phyloP scores from a whole-genome alignment of 1,140 invertebrate genomes.

The Drosophila bocki region DNA sequence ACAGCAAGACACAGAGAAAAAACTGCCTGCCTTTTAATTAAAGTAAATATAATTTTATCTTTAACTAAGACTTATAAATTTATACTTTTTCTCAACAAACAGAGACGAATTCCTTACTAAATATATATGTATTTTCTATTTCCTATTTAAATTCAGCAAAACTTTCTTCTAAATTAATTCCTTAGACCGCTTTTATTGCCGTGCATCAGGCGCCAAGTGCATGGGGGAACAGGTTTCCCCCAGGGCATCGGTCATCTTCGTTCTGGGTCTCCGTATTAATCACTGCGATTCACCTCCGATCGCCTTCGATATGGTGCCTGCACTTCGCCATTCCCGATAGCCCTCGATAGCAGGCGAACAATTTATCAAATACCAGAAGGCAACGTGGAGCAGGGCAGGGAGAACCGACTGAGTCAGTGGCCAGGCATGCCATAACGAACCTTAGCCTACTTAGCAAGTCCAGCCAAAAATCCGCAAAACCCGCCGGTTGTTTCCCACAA shows the following conservation, averaged over 20 bases:
- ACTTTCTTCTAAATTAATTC: no score
- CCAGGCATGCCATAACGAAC: conserved; percentile 77
- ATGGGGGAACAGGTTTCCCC: conserved; percentile 55
- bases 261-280: conserved; percentile 60
- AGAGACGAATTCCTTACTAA: neutral
- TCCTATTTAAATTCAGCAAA: neutral
- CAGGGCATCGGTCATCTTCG: conserved; percentile 16
- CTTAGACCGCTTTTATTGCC: conserved; percentile 1
- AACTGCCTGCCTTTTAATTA: fast-evolving
- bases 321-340: conserved; percentile 61
- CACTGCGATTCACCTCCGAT: conserved; percentile 67
- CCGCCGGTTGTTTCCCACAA: conserved; percentile 82
- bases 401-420: conserved; percentile 58
- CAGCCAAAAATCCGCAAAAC: conserved; percentile 36
- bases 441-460: conserved; percentile 75
- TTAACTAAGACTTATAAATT: no score
- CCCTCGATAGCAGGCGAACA: conserved; percentile 65
- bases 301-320: conserved; percentile 60
- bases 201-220: conserved; percentile 67
- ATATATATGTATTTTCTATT: neutral
- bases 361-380: conserved; percentile 73
- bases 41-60: neutral
- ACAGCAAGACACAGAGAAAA: neutral
- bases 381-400: neutral
- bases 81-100: no score